These are phyloP conservation scores for Gila robusta DNA, from an alignment of 2,797 vertebrate genomes.

Conservation along the genomic window DNA sequence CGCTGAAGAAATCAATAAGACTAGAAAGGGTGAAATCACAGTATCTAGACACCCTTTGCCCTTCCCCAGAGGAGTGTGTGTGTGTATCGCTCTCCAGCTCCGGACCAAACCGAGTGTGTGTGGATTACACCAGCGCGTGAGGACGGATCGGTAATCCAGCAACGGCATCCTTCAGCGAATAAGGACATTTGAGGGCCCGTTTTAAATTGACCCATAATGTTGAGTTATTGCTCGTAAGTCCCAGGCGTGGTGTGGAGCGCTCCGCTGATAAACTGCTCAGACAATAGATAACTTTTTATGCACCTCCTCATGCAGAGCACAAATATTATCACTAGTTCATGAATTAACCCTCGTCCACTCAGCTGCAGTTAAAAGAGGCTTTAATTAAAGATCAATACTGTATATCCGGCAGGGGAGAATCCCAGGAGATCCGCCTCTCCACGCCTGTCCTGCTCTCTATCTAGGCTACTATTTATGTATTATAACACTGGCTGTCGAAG, in stretches of 20 bases:
- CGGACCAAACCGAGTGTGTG: slow-evolving; percentile 59
- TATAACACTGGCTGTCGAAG: background rate
- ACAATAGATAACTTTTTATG: slow-evolving; percentile 88
- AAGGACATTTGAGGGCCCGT: slow-evolving; percentile 45
- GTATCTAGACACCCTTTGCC: slow-evolving; percentile 72
- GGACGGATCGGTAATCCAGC: slow-evolving; percentile 1
- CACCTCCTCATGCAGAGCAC: slow-evolving; percentile 85
- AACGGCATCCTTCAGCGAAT: slow-evolving; percentile 15
- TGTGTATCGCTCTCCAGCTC: background rate
- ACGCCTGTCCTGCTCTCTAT: slow-evolving; percentile 40
- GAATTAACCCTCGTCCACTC: slow-evolving; percentile 82
- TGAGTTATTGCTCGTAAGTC: slow-evolving; percentile 81
- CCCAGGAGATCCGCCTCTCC: slow-evolving; percentile 63
- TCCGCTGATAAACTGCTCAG: slow-evolving; percentile 82
- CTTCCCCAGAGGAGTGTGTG: slow-evolving; percentile 62
- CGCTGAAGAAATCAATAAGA: slow-evolving; percentile 86
- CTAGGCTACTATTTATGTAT: background rate
- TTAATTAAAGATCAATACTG: slow-evolving; percentile 88
- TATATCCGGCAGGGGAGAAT: slow-evolving; percentile 77
- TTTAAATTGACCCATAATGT: slow-evolving; percentile 81
- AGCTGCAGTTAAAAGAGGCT: slow-evolving; percentile 86
- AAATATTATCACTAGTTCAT: slow-evolving; percentile 90
- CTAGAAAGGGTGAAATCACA: slow-evolving; percentile 85
- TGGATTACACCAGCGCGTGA: slow-evolving; percentile 32
- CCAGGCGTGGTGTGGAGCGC: slow-evolving; percentile 47